Percentiles rank a stretch among this genome's conserved stretches.
Evolutionary conservation across 2,797 vertebrate genomes (phyloP).

Genomic region (Sebastes hubbsi): DNA sequence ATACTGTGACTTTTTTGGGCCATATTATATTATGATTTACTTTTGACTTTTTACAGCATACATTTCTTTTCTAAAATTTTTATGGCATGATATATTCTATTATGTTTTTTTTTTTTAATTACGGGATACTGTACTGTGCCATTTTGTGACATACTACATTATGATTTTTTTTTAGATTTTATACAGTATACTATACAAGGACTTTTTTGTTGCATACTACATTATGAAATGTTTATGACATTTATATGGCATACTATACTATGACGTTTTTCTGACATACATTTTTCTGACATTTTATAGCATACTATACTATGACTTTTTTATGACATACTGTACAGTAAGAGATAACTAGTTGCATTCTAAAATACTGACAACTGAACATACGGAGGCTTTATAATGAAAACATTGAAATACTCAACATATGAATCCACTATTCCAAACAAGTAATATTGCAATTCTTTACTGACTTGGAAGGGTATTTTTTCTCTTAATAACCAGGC

Average conservation of each 20-base stretch:
- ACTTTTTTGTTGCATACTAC: not conserved
- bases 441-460: not conserved
- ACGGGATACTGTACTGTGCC: not conserved
- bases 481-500: constrained; percentile 1
- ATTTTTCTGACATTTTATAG: not conserved
- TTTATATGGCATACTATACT: not conserved
- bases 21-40: too few species aligned
- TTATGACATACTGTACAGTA: not conserved
- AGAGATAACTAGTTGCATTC: not conserved
- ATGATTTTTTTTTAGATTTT: not conserved
- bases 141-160: not conserved
- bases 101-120: not conserved
- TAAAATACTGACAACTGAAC: not conserved
- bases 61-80: too few species aligned
- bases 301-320: not conserved
- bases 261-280: too few species aligned
- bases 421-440: not conserved
- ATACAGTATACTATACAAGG: not conserved
- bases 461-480: not conserved
- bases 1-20: not conserved
- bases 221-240: not conserved
- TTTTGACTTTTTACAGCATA: too few species aligned
- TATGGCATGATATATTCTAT: not conserved
- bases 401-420: not conserved
- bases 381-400: not conserved